Conservation (phyloP, 2,888 invertebrate species). For the Eurytoma californica region DNA sequence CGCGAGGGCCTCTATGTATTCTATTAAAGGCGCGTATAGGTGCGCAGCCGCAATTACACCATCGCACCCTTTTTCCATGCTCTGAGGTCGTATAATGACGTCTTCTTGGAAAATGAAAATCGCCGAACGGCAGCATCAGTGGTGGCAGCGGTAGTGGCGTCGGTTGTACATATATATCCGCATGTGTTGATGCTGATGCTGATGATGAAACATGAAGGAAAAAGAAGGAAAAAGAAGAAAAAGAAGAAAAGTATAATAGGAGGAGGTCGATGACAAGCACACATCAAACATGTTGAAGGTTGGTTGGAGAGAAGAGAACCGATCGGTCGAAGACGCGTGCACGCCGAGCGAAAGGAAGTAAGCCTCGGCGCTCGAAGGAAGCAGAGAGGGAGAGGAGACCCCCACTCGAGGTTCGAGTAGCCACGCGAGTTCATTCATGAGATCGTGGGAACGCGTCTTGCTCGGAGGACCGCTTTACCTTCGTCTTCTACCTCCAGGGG, state of each 20-base stretch:
- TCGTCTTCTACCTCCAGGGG: conserved; percentile 46
- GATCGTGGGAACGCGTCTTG: conserved; percentile 72
- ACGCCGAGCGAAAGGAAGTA: conserved; percentile 43
- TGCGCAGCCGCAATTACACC: conserved; percentile 49
- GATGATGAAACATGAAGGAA: too few species aligned
- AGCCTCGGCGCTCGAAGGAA: conserved; percentile 10
- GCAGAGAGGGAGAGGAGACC: conserved; percentile 56
- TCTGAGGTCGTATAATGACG: conserved; percentile 46
- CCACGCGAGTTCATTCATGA: conserved; percentile 76
- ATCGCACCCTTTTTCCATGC: conserved; percentile 43
- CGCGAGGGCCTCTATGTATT: conserved; percentile 29
- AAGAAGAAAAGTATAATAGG: neutral
- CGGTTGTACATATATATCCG: neutral
- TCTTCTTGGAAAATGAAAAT: conserved; percentile 57
- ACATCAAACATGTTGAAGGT: conserved; percentile 28
- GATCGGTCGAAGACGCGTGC: conserved; percentile 47
- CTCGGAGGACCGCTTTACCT: conserved; percentile 55
- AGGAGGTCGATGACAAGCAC: conserved; percentile 40
- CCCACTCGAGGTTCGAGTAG: conserved; percentile 66
- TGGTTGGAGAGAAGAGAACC: conserved; percentile 49
- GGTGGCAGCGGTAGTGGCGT: too few species aligned
- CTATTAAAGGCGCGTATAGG: conserved; percentile 39
- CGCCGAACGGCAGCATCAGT: neutral
- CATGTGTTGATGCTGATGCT: neutral
- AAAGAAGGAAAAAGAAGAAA: conserved; percentile 30